Percentiles rank a stretch among this genome's conserved stretches.
These are phyloP conservation scores for Manacus vitellinus DNA, from an alignment of 2,113 vertebrate species.

Conservation along the genomic window DNA sequence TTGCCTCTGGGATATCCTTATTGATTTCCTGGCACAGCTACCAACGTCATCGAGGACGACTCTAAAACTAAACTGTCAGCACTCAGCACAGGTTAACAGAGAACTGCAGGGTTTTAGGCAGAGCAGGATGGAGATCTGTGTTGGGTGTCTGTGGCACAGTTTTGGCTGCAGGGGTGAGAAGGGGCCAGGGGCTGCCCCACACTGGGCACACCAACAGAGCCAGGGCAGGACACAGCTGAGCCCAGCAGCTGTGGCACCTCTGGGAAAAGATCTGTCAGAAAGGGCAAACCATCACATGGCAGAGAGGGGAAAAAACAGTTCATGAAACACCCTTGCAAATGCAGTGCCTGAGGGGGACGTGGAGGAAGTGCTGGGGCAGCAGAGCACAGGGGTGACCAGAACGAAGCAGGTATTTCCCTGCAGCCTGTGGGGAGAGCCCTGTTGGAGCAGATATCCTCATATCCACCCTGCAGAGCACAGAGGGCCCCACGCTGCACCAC, in stretches of 20 bases:
- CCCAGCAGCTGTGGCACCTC: background rate
- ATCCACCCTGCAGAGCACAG: background rate
- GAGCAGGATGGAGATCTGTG: background rate
- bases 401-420: background rate
- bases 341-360: background rate
- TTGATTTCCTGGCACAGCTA: background rate
- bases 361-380: background rate
- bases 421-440: background rate
- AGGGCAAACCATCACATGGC: background rate
- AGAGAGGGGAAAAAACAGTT: background rate
- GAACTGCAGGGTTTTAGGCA: background rate
- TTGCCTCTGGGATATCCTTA: background rate
- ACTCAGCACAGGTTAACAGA: background rate
- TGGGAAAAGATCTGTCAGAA: background rate
- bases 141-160: background rate
- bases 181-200: background rate
- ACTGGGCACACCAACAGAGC: background rate
- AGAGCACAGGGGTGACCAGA: background rate
- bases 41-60: rapidly evolving
- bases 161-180: background rate
- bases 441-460: background rate
- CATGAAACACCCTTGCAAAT: background rate
- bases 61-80: background rate
- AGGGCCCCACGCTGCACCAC: background rate
- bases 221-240: background rate